These are phyloP conservation scores for Cerastoderma edule DNA, from an alignment of 2,888 invertebrate genomes.

Conservation along the genomic window DNA sequence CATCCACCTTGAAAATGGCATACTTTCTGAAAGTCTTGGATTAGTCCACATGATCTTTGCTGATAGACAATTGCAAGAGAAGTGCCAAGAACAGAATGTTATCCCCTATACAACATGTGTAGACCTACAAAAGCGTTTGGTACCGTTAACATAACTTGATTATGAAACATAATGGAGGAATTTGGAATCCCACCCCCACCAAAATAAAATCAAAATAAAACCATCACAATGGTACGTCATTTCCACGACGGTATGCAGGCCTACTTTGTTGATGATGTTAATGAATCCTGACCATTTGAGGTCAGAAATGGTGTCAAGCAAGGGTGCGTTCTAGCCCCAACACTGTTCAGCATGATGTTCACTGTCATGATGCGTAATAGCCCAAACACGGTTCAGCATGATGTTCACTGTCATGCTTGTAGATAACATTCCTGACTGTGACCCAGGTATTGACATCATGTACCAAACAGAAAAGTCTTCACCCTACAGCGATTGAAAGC, in stretches of 20 bases:
- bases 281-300: constrained; percentile 7
- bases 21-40: no score
- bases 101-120: constrained; percentile 3
- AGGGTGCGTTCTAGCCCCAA: no score
- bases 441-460: constrained; percentile 12
- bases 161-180: constrained; percentile 6
- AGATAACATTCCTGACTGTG: not conserved
- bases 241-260: constrained; percentile 19
- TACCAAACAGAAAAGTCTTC: not conserved
- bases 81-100: no score
- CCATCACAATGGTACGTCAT: constrained; percentile 1
- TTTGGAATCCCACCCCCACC: not conserved
- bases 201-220: no score
- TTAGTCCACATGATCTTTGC: no score
- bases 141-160: not conserved
- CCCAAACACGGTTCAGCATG: not conserved
- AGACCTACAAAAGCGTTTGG: constrained; percentile 5
- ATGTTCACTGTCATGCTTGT: no score
- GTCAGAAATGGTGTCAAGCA: constrained; percentile 6
- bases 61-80: no score
- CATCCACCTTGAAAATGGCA: no score
- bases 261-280: constrained; percentile 14
- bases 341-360: constrained; percentile 4
- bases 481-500: no score
- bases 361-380: constrained; percentile 2